Evolutionary conservation across 2,113 vertebrate genomes (phyloP), one percentile per base, ranked within the genome.

Genomic region (Antechinus flavipes): DNA sequence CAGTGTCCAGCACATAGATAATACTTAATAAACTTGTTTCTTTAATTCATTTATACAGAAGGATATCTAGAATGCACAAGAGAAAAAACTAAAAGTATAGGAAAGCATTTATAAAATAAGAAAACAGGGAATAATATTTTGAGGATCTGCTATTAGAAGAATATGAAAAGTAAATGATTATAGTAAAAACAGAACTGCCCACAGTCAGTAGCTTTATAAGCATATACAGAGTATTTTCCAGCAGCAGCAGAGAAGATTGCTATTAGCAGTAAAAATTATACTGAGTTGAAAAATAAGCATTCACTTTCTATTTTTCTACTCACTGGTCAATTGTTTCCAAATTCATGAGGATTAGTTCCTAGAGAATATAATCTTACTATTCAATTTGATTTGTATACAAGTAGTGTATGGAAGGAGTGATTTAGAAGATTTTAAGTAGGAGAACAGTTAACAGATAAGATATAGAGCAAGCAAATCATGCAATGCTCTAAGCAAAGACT

Each of bases 361-460:
- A 61, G 55, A 93, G 90, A 93, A 90, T 58, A 91, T 1, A 0
- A 46, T n/a, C 68, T 89, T 89, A 89, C 55, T 89, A 92, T 49
- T 93, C 90, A 94, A 58, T 35, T 76, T 90, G 25, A 58, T 96
- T 92, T 89, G 90, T 12, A 47, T 47, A 14, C 61, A 93, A 94
- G 42, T 55, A 53, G 91, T 93, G 92, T 53, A 89, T 24, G 24
- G 68, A 96, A 55, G 46, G 27, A 8, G 26, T 89, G 9, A 68
- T n/a, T 6, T 6, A 89, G 58, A 27, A 90, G 89, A 84, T 91
- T 56, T 92, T 93, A 96, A n/a, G 23, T 27, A 92, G 52, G 52
- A 56, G 93, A 94, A 52, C 92, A 93, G n/a, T 68, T 54, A 93
- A 27, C n/a, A 27, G 68, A 46, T 10, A 61, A 46, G 56, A 68